Percentiles rank a stretch among this genome's conserved stretches.
Conservation (phyloP, 2,797 vertebrate species). For the Hylomyscus alleni region DNA sequence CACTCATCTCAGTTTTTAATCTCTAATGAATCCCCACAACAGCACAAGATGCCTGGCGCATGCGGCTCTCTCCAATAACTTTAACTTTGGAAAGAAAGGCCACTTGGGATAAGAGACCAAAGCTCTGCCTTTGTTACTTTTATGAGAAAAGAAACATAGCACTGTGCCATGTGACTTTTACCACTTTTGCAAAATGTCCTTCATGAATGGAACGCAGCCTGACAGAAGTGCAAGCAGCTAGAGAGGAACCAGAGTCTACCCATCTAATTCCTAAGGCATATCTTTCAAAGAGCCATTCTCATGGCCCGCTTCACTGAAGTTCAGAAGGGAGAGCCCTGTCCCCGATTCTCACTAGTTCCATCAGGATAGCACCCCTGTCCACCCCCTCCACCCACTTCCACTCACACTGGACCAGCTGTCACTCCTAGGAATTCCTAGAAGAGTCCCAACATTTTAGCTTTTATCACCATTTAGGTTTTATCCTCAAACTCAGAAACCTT, state of each 20-base stretch:
- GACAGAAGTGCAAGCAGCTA: background rate
- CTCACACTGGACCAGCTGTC: background rate
- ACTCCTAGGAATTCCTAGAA: background rate
- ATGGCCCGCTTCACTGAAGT: background rate
- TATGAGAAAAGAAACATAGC: constrained; percentile 8
- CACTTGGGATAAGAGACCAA: background rate
- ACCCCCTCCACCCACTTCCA: background rate
- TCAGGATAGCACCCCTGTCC: background rate
- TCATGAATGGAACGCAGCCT: background rate
- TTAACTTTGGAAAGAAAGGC: constrained; percentile 14
- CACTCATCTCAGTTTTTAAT: background rate
- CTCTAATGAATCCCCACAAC: background rate
- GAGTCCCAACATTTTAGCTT: background rate
- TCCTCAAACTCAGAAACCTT: background rate
- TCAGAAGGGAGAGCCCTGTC: background rate
- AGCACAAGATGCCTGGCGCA: too few species aligned
- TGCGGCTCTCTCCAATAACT: background rate
- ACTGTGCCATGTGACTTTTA: background rate
- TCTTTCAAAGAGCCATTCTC: background rate
- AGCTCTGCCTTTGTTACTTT: background rate
- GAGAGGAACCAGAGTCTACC: background rate
- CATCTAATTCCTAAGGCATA: constrained; percentile 2
- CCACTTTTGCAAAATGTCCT: constrained; percentile 1
- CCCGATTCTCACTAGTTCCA: background rate
- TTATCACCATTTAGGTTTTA: background rate